Percentiles rank a stretch among this genome's conserved stretches.
Evolutionary conservation across 2,888 invertebrate genomes (phyloP).

Genomic region (Eupithecia centaureata): DNA sequence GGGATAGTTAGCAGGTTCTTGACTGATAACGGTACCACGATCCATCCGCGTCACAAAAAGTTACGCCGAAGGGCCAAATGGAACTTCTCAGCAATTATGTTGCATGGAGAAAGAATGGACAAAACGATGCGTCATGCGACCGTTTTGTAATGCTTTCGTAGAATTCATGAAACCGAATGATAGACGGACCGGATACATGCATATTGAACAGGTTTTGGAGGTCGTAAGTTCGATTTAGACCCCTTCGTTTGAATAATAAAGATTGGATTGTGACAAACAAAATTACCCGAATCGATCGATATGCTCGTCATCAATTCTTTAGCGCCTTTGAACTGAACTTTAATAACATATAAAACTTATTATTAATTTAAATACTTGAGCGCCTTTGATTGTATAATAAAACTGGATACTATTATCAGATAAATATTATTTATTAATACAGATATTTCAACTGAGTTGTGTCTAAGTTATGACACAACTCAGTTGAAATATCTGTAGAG

Average conservation of each 20-base stretch:
- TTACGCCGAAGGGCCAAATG: conserved; percentile 11
- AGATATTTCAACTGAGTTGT: too few relatives aligned
- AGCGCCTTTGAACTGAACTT: too few relatives aligned
- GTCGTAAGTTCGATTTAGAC: not conserved
- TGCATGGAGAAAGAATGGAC: conserved; percentile 5
- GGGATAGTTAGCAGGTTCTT: conserved; percentile 8
- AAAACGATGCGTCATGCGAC: conserved; percentile 14
- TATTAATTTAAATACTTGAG: too few relatives aligned
- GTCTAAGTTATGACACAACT: too few relatives aligned
- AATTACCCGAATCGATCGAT: not conserved
- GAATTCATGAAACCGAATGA: not conserved
- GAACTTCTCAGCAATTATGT: conserved; percentile 8
- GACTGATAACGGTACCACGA: conserved; percentile 8
- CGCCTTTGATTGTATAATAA: not conserved
- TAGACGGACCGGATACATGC: conserved; percentile 5
- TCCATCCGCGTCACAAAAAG: conserved; percentile 3
- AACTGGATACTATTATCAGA: not conserved
- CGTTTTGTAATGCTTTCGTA: conserved; percentile 8
- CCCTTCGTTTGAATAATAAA: conserved; percentile 1
- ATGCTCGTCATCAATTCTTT: not conserved
- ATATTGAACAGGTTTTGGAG: conserved; percentile 8
- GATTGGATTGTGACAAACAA: not conserved
- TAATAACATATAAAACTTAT: too few relatives aligned
- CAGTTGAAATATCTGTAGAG: too few relatives aligned
- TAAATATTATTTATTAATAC: not conserved